A percentile compares a stretch with the other conserved stretches of the same genome.
Conservation (phyloP, 2,888 invertebrate species). For the Parelbella ahira region DNA sequence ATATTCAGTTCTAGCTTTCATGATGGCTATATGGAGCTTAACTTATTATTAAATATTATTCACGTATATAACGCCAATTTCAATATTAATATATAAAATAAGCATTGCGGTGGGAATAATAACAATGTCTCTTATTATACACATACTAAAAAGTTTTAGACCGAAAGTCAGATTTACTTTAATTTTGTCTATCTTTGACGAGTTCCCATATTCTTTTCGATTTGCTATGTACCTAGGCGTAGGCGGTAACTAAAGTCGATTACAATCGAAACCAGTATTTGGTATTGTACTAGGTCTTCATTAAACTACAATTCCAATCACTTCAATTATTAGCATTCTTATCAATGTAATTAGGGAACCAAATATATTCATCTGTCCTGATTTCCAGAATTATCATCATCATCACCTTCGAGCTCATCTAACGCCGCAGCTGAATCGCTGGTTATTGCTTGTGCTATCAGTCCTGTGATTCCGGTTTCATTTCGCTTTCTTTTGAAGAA, state of each 20-base stretch:
- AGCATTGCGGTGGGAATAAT: no score
- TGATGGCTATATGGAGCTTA: no score
- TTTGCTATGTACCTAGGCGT: constrained; percentile 8
- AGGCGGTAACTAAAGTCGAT: constrained; percentile 36
- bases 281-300: constrained; percentile 47
- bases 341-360: constrained; percentile 7
- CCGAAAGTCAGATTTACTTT: no score
- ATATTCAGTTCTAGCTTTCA: no score
- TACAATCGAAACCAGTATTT: constrained; percentile 44
- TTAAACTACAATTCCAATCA: constrained; percentile 34
- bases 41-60: no score
- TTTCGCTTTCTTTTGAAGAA: constrained; percentile 62
- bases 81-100: no score
- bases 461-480: constrained; percentile 59
- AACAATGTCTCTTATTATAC: no score
- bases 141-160: no score
- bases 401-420: constrained; percentile 52
- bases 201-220: no score
- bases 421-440: constrained; percentile 50
- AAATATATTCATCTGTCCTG: constrained; percentile 46
- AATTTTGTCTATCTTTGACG: no score
- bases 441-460: constrained; percentile 63
- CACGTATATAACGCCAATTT: no score
- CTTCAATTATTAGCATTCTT: constrained; percentile 16
- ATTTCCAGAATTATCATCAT: constrained; percentile 44